Base-by-base conservation (phyloP, 2,113 vertebrate species). In the Perognathus longimembris region DNA sequence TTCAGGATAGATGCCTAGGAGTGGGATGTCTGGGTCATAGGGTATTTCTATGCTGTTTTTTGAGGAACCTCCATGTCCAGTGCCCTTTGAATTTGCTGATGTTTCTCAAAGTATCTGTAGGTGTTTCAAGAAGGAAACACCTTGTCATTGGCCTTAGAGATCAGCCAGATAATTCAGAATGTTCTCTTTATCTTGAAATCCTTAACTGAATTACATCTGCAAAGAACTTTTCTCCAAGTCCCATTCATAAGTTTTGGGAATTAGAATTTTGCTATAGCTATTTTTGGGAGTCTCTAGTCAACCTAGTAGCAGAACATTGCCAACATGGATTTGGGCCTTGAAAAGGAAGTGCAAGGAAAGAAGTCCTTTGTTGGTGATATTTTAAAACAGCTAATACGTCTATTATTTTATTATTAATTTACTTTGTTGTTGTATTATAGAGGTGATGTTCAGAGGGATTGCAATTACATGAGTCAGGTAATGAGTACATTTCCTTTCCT, bases 91-190 rank as follows among this genome's bases (percentile, higher is more conserved):
- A 92, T 93, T 78, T 85, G 61, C 90, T 83, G 18, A 3, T 95
- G 92, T 76, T 96, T 91, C 57, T 97, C 93, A 88, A 85, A 87
- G 40, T 92, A 74, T 93, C 87, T 84, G 26, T 79, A 85, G 73
- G 34, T 83, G 54, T 96, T 96, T 97, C 96, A 80, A 96, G 76
- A 89, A 96, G 63, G 71, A 76, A 69, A 91, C 15, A 38, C 45
- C 4, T 74, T 89, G 36, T 71, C 76, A 57, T 36, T 94, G 57
- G 40, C 69, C 84, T 93, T 86, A 45, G 61, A 63, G 73, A 57
- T 63, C 21, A 40, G 42, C 38, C 32, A 42, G 42, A 66, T 82
- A 66, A 88, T 67, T 78, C 17, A 90, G 63, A 88, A 71, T 85
- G 26, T 15, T 85, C 64, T 82, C 28, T 87, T 88, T 20, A n/a